Evolutionary conservation across 2,113 vertebrate species (phyloP).

Genomic region (Felis chaus): DNA sequence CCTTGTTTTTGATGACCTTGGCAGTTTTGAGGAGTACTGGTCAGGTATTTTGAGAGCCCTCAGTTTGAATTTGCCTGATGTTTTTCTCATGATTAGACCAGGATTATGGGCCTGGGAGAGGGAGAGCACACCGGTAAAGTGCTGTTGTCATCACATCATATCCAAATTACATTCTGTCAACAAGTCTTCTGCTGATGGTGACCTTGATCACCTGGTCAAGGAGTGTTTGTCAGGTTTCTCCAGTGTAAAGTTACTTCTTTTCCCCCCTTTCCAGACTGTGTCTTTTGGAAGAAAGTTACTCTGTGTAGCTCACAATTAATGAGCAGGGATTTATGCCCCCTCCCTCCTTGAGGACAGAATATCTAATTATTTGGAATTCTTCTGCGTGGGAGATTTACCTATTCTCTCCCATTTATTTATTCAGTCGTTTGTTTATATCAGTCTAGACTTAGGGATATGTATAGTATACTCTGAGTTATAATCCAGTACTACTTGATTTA

Average conservation of each 20-base stretch:
- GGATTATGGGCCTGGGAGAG: neutral
- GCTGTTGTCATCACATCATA: neutral
- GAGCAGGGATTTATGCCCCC: neutral
- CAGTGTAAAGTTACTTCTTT: neutral
- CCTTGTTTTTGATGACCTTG: constrained; percentile 1
- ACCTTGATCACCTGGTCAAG: neutral
- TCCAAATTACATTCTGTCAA: neutral
- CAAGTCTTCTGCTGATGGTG: neutral
- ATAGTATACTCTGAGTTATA: neutral
- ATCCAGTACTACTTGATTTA: neutral
- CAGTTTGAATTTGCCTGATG: neutral
- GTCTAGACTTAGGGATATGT: neutral
- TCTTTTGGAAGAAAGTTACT: neutral
- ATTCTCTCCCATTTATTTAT: neutral
- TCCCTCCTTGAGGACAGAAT: neutral
- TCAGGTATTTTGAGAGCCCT: neutral
- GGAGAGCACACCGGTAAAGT: neutral
- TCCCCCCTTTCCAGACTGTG: neutral
- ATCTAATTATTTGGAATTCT: neutral
- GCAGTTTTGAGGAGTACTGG: neutral
- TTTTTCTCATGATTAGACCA: constrained; percentile 18
- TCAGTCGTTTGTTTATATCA: neutral
- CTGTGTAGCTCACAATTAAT: neutral
- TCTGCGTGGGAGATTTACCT: neutral
- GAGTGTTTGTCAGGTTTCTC: neutral